Conservation (phyloP, 2,888 invertebrate genomes). For the Platyscelio sp. region DNA sequence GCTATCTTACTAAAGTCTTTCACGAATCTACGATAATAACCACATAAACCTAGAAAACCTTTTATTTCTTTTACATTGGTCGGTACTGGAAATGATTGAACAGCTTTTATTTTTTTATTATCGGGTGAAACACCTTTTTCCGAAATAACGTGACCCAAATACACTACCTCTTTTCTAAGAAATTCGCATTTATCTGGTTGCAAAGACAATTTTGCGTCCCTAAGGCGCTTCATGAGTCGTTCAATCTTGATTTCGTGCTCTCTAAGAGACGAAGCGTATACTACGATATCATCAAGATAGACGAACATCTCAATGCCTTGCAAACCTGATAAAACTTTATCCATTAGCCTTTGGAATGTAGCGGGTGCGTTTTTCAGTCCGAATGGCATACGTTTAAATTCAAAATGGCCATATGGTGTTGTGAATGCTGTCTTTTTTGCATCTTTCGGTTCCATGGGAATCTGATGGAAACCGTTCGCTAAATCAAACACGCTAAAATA, state of each 20-base stretch:
- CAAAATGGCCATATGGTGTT: not conserved
- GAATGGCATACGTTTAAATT: not conserved
- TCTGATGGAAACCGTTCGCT: not conserved
- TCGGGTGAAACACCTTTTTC: no score
- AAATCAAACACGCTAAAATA: not conserved
- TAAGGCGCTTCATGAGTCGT: not conserved
- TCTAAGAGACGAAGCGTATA: not conserved
- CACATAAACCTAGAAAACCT: no score
- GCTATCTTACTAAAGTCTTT: not conserved
- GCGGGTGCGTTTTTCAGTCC: slow-evolving; percentile 1
- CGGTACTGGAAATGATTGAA: no score
- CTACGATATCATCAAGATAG: slow-evolving; percentile 1
- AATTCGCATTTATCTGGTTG: slow-evolving; percentile 4
- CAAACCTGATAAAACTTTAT: not conserved
- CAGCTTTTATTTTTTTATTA: no score
- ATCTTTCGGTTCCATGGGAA: not conserved
- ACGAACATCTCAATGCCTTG: slow-evolving; percentile 1
- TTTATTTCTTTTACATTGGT: no score
- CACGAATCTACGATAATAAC: no score
- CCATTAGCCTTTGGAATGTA: not conserved
- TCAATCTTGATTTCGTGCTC: not conserved
- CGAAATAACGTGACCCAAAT: no score
- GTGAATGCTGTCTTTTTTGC: not conserved
- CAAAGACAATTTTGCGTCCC: not conserved
- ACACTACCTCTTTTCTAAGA: not conserved